Evolutionary conservation across 2,888 invertebrate species (phyloP), one percentile per base, ranked within the genome.

Genomic region (Plagiodera versicolora): DNA sequence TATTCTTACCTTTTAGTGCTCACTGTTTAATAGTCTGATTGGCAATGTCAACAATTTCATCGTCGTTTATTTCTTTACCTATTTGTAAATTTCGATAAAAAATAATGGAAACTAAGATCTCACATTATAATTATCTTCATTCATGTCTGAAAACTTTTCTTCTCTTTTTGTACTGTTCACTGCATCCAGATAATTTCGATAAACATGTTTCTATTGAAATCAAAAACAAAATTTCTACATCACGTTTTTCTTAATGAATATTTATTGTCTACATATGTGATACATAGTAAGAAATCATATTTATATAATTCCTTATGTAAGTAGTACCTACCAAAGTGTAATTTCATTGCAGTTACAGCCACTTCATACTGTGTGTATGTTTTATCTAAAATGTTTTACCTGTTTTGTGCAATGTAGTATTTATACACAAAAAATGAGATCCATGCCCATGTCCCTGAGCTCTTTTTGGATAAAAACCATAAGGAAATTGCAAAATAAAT

Each of bases 251-350:
- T 3, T 39, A 39, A 53, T 49, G 55, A 58, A 58, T 56, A 54
- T 60, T 24, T 24, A 24, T 51, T 60, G 57, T 58, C 60, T 24
- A 67, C 70, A 65, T 67, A 63, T 64, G 63, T 64, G 64, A 65
- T 65, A 63, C 64, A 57, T 58, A 62, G 63, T 28, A 57, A 61
- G 61, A 61, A 56, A 24, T 24, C 24, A 5, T 24, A 24, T 5
- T 24, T 24, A 24, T 6, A 24, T 24, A 24, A 66, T 69, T 69
- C 67, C 62, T 62, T 64, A 61, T 54, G 63, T 63, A 66, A 68
- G 65, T 61, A 61, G 62, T 63, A 67, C 62, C 63, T 65, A 60
- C 57, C 50, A 57, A 58, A 63, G 64, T 67, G 65, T 67, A 60
- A 63, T 65, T 66, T 65, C 62, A 51, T 59, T 60, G 46, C 49